These are phyloP conservation scores for Halcyon leucocephala DNA, from an alignment of 2,797 vertebrate genomes.

Conservation along the genomic window DNA sequence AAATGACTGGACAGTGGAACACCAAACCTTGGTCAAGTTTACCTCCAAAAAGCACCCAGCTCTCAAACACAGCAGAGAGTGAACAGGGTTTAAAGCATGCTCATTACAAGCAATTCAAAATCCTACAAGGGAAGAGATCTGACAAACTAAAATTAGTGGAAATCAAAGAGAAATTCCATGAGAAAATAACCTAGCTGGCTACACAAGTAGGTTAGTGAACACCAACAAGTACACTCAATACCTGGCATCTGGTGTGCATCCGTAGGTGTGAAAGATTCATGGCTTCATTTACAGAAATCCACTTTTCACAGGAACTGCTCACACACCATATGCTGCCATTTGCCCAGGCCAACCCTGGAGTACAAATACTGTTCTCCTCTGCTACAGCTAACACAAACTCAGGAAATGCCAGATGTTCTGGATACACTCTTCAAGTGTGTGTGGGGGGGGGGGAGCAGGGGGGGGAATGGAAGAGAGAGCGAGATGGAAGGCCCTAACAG, in stretches of 20 bases:
- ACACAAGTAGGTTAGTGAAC: neutral
- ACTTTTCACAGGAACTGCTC: neutral
- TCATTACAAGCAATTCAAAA: neutral
- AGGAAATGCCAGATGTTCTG: neutral
- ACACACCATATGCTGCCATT: neutral
- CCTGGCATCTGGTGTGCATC: neutral
- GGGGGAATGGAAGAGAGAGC: too few relatives aligned
- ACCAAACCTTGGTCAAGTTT: neutral
- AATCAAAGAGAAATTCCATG: neutral
- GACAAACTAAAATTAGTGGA: neutral
- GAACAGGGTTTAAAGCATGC: rapidly evolving
- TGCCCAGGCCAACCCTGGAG: neutral
- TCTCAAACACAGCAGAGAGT: neutral
- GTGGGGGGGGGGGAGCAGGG: too few relatives aligned
- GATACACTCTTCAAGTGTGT: neutral
- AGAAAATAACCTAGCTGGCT: neutral
- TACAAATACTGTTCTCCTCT: neutral
- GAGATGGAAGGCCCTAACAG: too few relatives aligned
- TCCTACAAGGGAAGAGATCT: neutral
- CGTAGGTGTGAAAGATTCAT: neutral
- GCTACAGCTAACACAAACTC: neutral
- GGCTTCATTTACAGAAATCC: neutral
- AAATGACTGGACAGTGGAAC: neutral
- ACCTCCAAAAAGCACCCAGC: neutral
- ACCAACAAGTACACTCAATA: neutral